A percentile compares a stretch with the other conserved stretches of the same genome.
Evolutionary conservation across 2,888 invertebrate genomes (phyloP).

Genomic region (Caprella mutica): DNA sequence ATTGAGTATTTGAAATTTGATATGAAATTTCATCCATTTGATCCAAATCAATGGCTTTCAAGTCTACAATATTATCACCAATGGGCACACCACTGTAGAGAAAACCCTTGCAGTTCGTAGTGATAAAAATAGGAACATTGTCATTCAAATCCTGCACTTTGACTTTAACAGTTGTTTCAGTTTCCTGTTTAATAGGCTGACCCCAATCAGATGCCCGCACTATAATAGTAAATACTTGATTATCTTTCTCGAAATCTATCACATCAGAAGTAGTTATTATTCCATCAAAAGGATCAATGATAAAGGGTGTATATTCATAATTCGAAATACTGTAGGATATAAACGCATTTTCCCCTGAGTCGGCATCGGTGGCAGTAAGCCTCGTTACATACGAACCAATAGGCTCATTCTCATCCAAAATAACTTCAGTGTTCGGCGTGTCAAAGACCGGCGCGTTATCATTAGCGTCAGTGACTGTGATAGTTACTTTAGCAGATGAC

Average conservation of each 20-base stretch:
- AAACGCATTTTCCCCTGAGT: slow-evolving; percentile 88
- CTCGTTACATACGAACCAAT: slow-evolving; percentile 71
- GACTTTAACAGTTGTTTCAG: slow-evolving; percentile 75
- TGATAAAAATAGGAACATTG: slow-evolving; percentile 61
- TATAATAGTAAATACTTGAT: slow-evolving; percentile 64
- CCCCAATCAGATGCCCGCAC: slow-evolving; percentile 94
- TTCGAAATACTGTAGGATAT: slow-evolving; percentile 90
- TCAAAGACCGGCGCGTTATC: slow-evolving; percentile 47
- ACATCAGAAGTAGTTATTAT: slow-evolving; percentile 67
- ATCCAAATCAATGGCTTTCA: slow-evolving; percentile 89
- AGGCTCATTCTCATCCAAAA: slow-evolving; percentile 75
- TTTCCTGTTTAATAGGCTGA: slow-evolving; percentile 72
- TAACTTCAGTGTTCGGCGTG: slow-evolving; percentile 46
- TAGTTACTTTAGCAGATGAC: slow-evolving; percentile 80
- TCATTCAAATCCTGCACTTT: slow-evolving; percentile 78
- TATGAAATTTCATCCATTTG: slow-evolving; percentile 80
- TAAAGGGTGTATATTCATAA: slow-evolving; percentile 66
- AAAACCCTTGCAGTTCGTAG: slow-evolving; percentile 69
- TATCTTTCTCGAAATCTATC: slow-evolving; percentile 83
- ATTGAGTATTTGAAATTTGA: slow-evolving; percentile 72
- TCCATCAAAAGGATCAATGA: slow-evolving; percentile 87
- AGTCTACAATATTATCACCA: slow-evolving; percentile 67
- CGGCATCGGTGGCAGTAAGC: slow-evolving; percentile 73
- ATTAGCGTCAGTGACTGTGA: slow-evolving; percentile 78
- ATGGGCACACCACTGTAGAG: slow-evolving; percentile 62